phyloP scores from a whole-genome alignment of 2,113 vertebrate species.

The Daphoenositta chrysoptera region DNA sequence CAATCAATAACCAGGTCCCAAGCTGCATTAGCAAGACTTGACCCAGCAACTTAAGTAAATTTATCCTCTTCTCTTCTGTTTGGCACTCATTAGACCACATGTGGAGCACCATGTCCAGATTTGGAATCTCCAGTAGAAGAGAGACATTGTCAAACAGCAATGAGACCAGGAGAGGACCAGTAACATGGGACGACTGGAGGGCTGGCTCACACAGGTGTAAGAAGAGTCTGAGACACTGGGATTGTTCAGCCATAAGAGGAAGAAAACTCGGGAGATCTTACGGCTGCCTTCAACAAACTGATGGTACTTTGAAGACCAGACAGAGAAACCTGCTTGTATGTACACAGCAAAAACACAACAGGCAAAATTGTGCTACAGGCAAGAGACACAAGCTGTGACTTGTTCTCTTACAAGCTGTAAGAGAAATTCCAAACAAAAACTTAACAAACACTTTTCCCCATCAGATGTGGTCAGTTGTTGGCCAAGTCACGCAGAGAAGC shows the following conservation, averaged over 20 bases:
- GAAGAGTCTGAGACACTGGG: neutral
- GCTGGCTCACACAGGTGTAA: neutral
- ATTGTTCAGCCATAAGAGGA: neutral
- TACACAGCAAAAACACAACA: neutral
- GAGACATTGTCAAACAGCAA: neutral
- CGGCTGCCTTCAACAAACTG: neutral
- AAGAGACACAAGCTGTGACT: neutral
- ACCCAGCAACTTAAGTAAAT: neutral
- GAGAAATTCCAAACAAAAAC: neutral
- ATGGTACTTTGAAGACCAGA: neutral
- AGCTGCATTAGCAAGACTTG: neutral
- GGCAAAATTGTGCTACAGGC: neutral
- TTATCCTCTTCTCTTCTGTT: neutral
- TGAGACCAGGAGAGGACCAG: neutral
- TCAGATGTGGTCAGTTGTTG: neutral
- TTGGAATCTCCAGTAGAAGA: neutral
- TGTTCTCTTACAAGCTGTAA: neutral
- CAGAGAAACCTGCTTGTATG: accelerated
- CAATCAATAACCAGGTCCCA: neutral
- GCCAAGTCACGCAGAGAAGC: neutral
- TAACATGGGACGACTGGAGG: neutral
- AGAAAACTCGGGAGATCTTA: neutral
- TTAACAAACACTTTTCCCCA: neutral
- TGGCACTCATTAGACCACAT: neutral
- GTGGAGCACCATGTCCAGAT: neutral